A percentile compares a stretch with the other conserved stretches of the same genome.
phyloP scores from a whole-genome alignment of 2,113 vertebrate species.

The Peromyscus leucopus region DNA sequence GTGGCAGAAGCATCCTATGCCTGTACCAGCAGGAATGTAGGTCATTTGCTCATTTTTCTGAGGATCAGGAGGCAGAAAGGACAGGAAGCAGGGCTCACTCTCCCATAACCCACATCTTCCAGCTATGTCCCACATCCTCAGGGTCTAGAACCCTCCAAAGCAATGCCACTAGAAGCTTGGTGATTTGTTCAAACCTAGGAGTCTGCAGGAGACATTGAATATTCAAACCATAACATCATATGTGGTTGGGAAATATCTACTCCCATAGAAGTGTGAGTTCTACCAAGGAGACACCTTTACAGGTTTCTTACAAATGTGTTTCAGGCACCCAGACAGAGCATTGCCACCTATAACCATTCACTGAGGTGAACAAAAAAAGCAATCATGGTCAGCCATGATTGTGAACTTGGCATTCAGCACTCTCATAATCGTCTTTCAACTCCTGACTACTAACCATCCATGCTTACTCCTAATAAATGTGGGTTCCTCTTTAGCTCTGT shows the following conservation, averaged over 20 bases:
- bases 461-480: not conserved
- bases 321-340: not conserved
- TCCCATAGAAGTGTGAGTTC: not conserved
- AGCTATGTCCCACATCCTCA: not conserved
- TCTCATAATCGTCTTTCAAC: not conserved
- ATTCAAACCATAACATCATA: not conserved
- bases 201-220: not conserved
- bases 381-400: not conserved
- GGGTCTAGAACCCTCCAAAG: too few species aligned
- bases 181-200: not conserved
- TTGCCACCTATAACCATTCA: not conserved
- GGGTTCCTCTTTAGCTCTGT: not conserved
- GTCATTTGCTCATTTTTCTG: not conserved
- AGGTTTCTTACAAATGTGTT: not conserved
- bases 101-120: too few species aligned
- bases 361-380: not conserved
- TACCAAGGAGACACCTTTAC: not conserved
- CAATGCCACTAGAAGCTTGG: accelerated
- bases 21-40: not conserved
- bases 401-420: not conserved
- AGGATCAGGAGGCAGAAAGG: not conserved
- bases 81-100: not conserved
- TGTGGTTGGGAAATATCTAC: not conserved
- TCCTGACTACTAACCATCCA: not conserved
- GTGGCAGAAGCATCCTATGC: not conserved